Conservation (phyloP, 2,797 vertebrate genomes). For the Bovichtus diacanthus region DNA sequence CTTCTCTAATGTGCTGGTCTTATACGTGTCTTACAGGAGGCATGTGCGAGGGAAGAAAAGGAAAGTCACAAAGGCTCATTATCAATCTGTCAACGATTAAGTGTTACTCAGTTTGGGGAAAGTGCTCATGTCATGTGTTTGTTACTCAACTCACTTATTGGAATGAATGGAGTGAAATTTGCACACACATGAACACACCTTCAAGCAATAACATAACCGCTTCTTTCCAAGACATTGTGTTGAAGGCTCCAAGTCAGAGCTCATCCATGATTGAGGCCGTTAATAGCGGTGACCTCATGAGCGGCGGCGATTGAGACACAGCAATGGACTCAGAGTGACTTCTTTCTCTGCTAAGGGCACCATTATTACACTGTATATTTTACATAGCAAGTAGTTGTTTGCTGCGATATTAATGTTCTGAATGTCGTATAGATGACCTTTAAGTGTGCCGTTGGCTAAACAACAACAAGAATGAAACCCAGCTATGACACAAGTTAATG, state of each 20-base stretch:
- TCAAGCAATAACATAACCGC: neutral
- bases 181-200: neutral
- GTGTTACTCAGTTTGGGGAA: conserved; percentile 4
- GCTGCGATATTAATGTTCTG: too few species aligned
- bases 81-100: conserved; percentile 50
- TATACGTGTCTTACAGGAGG: conserved; percentile 1
- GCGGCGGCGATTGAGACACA: too few species aligned
- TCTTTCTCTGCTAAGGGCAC: too few species aligned
- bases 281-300: too few species aligned
- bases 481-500: neutral
- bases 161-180: neutral
- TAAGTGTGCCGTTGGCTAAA: neutral
- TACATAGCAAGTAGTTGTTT: too few species aligned
- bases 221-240: conserved; percentile 2
- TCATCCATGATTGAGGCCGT: too few species aligned
- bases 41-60: neutral
- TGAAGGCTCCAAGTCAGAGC: too few species aligned
- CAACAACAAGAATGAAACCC: neutral
- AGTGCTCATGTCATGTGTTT: neutral
- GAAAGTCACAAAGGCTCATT: conserved; percentile 24
- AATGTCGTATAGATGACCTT: too few species aligned
- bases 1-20: conserved; percentile 31
- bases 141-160: neutral
- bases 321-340: too few species aligned
- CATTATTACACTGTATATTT: too few species aligned